phyloP scores from a whole-genome alignment of 2,113 vertebrate species.

The Pampusana beccarii region DNA sequence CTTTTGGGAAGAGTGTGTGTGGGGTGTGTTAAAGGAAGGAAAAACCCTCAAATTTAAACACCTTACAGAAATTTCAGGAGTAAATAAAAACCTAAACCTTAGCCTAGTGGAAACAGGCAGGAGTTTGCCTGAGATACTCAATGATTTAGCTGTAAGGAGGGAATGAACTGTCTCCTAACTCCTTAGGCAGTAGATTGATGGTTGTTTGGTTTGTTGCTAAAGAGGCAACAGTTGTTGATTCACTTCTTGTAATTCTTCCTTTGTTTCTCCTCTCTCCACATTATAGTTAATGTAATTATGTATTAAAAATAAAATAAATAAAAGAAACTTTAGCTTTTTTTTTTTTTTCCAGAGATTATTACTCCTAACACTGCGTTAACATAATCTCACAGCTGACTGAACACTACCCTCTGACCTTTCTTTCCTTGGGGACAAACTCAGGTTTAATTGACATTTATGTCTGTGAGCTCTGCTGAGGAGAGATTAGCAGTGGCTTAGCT shows the following conservation, averaged over 20 bases:
- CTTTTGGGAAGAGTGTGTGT: not conserved
- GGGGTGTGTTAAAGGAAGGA: not conserved
- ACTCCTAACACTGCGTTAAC: conserved; percentile 67
- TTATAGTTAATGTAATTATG: conserved; percentile 29
- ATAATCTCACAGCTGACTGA: conserved; percentile 82
- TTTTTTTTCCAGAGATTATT: conserved; percentile 51
- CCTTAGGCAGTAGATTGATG: not conserved
- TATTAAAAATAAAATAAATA: conserved; percentile 19
- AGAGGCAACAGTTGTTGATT: not conserved
- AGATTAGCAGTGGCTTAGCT: conserved; percentile 80
- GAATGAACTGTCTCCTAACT: not conserved
- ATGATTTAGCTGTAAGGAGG: not conserved
- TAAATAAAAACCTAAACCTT: not conserved
- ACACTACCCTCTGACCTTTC: conserved; percentile 80
- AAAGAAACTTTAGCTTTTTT: conserved; percentile 30
- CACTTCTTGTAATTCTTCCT: not conserved
- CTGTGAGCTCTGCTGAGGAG: conserved; percentile 69
- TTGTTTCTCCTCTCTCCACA: not conserved
- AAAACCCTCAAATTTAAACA: not conserved
- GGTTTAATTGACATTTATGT: conserved; percentile 80
- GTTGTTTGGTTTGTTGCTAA: conserved; percentile 18
- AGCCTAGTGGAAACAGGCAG: not conserved
- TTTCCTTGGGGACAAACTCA: conserved; percentile 73
- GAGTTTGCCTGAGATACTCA: not conserved
- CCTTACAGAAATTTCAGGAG: not conserved